Evolutionary conservation across 2,113 vertebrate genomes (phyloP).

Genomic region (Xenopus borealis): DNA sequence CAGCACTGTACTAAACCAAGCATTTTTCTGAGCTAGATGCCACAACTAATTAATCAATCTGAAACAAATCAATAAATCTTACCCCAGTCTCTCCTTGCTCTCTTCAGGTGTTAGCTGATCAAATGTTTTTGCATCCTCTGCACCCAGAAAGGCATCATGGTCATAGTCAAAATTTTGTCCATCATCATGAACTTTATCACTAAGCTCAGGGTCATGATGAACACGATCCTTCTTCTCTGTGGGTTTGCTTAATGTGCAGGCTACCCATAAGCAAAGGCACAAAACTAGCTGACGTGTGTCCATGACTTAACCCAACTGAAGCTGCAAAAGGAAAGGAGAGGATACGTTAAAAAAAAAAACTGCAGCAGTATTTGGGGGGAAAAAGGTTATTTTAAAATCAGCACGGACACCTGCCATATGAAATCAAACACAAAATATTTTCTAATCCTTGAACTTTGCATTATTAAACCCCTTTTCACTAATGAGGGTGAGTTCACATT

Average conservation of each 20-base stretch:
- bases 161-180: slow-evolving; percentile 89
- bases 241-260: slow-evolving; percentile 74
- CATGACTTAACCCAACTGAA: slow-evolving; percentile 52
- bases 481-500: too few relatives aligned
- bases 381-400: too few relatives aligned
- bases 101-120: slow-evolving; percentile 85
- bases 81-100: slow-evolving; percentile 92
- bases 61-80: slow-evolving; percentile 50
- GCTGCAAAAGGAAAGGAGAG: neutral
- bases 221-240: slow-evolving; percentile 85
- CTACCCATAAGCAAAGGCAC: slow-evolving; percentile 70
- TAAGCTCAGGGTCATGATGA: slow-evolving; percentile 78
- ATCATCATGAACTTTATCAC: slow-evolving; percentile 80
- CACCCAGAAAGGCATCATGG: slow-evolving; percentile 89
- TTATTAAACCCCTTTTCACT: too few relatives aligned
- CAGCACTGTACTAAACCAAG: too few relatives aligned
- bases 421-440: too few relatives aligned
- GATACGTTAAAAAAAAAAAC: neutral
- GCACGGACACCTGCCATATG: too few relatives aligned
- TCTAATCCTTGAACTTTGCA: too few relatives aligned
- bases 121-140: slow-evolving; percentile 82
- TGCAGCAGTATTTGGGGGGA: neutral
- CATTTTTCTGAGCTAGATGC: too few relatives aligned
- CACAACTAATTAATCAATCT: too few relatives aligned
- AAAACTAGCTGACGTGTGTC: slow-evolving; percentile 66